Base-by-base conservation (phyloP, 2,888 invertebrate species). In the Trypoxylon attenuatum region DNA sequence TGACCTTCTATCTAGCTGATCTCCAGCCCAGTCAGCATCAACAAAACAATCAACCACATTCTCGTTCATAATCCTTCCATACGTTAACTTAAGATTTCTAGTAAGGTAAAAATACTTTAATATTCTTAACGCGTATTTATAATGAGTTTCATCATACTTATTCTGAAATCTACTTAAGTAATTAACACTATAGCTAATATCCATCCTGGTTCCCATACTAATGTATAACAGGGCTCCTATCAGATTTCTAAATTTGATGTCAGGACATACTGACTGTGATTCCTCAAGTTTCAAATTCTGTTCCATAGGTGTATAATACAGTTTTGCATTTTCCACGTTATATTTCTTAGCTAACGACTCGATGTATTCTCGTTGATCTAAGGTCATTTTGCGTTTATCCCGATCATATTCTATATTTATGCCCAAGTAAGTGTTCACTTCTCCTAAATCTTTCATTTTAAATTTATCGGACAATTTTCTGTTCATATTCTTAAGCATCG, bases 111-210 rank as follows among this genome's bases (percentile, higher is more conserved):
- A 23, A 29, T 69, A 69, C 16, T 71, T 71, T 41, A 71, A 13
- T 16, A 60, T 54, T 55, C 66, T 43, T 18, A 69, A 5, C 1
- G 64, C 57, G 16, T 64, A 69, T 15, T 67, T 67, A 27, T 23
- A 64, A 46, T 64, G 69, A 1, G 39, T 72, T 3, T 43, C 23
- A 16, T 53, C 13, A 41, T 49, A 67, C 13, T 51, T 33, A 39
- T 52, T 64, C 33, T 69, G 72, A 6, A 41, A 69, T 39, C 64
- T 16, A n/a, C 61, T 69, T 38, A 69, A 19, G n/a, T 68, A 72
- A 10, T 72, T 65, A 2, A 69, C 59, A 50, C 57, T 60, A 16
- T 39, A 67, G n/a, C n/a, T n/a, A n/a, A 42, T 69, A 54, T 1
- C 56, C 15, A 15, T 62, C 61, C 1, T 50, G 0, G 69, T 63